A percentile compares a stretch with the other conserved stretches of the same genome.
phyloP scores from a whole-genome alignment of 2,888 invertebrate species.

The Sympetrum striolatum region DNA sequence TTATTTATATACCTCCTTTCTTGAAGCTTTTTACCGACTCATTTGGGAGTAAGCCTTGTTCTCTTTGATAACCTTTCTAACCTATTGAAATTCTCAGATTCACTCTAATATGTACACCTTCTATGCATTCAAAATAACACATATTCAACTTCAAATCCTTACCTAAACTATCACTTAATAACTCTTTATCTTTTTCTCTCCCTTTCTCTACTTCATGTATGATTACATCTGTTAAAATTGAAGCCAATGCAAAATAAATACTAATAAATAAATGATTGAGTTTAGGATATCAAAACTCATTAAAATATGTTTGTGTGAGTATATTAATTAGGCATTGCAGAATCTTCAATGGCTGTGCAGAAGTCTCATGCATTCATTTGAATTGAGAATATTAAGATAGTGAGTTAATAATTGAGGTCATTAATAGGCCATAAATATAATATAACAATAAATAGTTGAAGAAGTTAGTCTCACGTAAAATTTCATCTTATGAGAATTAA shows the following conservation, averaged over 20 bases:
- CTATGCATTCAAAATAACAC: slow-evolving; percentile 8
- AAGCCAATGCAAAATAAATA: slow-evolving; percentile 16
- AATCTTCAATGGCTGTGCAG: slow-evolving; percentile 33
- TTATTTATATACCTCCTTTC: neutral
- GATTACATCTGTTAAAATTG: slow-evolving; percentile 19
- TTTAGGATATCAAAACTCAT: slow-evolving; percentile 8
- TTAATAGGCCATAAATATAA: slow-evolving; percentile 20
- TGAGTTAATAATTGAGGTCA: slow-evolving; percentile 32
- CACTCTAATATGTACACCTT: slow-evolving; percentile 15
- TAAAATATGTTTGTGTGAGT: slow-evolving; percentile 16
- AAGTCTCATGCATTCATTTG: slow-evolving; percentile 16
- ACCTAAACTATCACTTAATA: slow-evolving; percentile 11
- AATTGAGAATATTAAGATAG: slow-evolving; percentile 26
- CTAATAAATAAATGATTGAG: slow-evolving; percentile 15
- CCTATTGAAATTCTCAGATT: slow-evolving; percentile 16
- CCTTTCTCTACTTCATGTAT: slow-evolving; percentile 29
- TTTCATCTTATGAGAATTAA: slow-evolving; percentile 13
- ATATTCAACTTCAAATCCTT: slow-evolving; percentile 12
- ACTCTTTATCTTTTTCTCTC: slow-evolving; percentile 34
- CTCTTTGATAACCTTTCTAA: slow-evolving; percentile 42
- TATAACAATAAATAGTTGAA: slow-evolving; percentile 18
- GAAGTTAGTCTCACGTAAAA: slow-evolving; percentile 7
- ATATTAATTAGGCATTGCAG: slow-evolving; percentile 35
- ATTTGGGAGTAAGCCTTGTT: slow-evolving; percentile 25
- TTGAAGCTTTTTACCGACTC: slow-evolving; percentile 1